Percentiles rank a stretch among this genome's conserved stretches.
These are phyloP conservation scores for Archips crataeganus DNA, from an alignment of 2,888 invertebrate species.

Conservation along the genomic window DNA sequence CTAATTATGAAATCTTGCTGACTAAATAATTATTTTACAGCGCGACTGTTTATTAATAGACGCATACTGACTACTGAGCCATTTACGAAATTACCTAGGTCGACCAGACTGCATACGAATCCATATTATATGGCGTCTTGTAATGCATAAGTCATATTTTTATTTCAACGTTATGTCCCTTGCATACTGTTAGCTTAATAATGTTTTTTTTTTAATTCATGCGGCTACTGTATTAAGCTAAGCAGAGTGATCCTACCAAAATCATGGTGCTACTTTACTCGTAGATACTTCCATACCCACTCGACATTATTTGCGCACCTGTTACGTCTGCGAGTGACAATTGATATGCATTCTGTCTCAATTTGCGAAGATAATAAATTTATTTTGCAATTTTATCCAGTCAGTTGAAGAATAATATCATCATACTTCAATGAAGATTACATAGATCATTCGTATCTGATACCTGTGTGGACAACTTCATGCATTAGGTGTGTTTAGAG, in stretches of 20 bases:
- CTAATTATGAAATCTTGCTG: no score
- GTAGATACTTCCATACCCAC: neutral
- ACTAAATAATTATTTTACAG: no score
- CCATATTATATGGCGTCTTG: no score
- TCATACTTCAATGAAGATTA: neutral
- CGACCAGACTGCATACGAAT: no score
- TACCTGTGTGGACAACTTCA: slow-evolving; percentile 8
- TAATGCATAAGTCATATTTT: no score
- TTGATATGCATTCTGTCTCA: neutral
- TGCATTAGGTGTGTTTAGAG: slow-evolving; percentile 21
- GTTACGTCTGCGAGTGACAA: slow-evolving; percentile 2
- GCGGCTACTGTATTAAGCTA: neutral
- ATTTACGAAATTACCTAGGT: no score
- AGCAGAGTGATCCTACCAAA: neutral
- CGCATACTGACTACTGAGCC: no score
- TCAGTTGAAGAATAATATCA: neutral
- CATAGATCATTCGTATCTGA: slow-evolving; percentile 11
- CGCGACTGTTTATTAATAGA: no score
- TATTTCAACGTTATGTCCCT: no score
- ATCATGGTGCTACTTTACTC: neutral
- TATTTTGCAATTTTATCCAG: neutral
- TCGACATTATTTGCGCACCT: slow-evolving; percentile 15
- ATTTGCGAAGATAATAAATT: neutral
- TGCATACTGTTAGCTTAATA: no score
- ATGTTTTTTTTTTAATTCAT: no score